Conservation (phyloP, 2,797 vertebrate genomes). For the Parauchenoglanis ngamensis region DNA sequence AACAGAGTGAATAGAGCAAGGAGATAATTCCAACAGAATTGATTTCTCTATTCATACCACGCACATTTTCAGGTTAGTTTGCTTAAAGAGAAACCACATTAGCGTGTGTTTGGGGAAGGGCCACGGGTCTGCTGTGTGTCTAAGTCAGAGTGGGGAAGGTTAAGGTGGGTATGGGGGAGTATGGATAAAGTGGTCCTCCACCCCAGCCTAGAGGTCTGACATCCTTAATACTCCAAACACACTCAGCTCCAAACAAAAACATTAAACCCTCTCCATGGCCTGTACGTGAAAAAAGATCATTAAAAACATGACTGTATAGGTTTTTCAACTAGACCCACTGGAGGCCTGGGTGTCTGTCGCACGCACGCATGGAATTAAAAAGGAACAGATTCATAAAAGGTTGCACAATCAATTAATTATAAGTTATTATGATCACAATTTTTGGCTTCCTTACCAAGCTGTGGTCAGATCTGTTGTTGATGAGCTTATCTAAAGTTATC, state of each 20-base stretch:
- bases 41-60: not conserved
- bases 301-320: conserved; percentile 40
- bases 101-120: conserved; percentile 11
- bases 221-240: conserved; percentile 44
- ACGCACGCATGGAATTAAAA: not conserved
- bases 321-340: conserved; percentile 18
- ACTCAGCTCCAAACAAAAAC: conserved; percentile 33
- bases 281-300: conserved; percentile 31
- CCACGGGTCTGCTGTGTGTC: not conserved
- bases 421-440: not conserved
- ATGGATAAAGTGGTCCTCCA: conserved; percentile 46
- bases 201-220: conserved; percentile 27
- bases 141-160: conserved; percentile 12
- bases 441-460: not conserved
- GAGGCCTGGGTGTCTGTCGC: not conserved
- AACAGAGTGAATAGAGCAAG: conserved; percentile 23
- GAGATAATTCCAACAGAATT: conserved; percentile 23
- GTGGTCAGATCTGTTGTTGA: not conserved
- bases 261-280: conserved; percentile 35
- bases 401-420: not conserved
- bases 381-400: not conserved
- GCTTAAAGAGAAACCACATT: conserved; percentile 24
- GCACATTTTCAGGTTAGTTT: not conserved
- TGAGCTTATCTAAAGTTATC: not conserved
- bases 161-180: not conserved